These are phyloP conservation scores for Alsophila aescularia DNA, from an alignment of 2,888 invertebrate genomes.

Conservation along the genomic window DNA sequence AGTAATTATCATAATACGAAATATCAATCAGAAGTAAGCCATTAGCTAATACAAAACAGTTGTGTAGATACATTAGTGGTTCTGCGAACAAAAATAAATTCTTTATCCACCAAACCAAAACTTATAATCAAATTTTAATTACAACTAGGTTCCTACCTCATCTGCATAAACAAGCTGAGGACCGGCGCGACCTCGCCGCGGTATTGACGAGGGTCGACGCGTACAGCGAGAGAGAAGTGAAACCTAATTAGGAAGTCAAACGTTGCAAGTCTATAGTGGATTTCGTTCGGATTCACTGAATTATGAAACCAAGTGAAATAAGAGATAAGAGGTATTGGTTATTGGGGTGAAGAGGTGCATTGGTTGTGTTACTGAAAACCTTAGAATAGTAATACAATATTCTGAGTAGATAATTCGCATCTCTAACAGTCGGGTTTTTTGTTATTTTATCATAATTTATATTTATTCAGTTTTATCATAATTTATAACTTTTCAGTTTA, in stretches of 20 bases:
- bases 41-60: no score
- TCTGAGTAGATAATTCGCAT: no score
- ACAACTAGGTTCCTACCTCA: slow-evolving; percentile 8
- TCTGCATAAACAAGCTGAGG: slow-evolving; percentile 21
- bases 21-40: no score
- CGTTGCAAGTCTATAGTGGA: slow-evolving; percentile 16
- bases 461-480: no score
- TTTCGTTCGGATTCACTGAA: slow-evolving; percentile 4
- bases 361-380: not conserved
- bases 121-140: slow-evolving; percentile 13
- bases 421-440: no score
- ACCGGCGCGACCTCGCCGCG: no score
- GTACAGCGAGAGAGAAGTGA: slow-evolving; percentile 18
- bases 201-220: slow-evolving; percentile 30
- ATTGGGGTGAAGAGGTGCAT: not conserved
- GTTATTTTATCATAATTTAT: no score
- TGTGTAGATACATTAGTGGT: no score
- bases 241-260: slow-evolving; percentile 51
- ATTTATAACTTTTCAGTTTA: no score
- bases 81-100: no score
- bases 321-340: not conserved
- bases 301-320: slow-evolving; percentile 4
- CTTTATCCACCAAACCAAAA: not conserved
- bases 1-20: no score
- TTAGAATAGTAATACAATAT: no score